Evolutionary conservation across 2,888 invertebrate genomes (phyloP).

Genomic region (Microchrysa polita): DNA sequence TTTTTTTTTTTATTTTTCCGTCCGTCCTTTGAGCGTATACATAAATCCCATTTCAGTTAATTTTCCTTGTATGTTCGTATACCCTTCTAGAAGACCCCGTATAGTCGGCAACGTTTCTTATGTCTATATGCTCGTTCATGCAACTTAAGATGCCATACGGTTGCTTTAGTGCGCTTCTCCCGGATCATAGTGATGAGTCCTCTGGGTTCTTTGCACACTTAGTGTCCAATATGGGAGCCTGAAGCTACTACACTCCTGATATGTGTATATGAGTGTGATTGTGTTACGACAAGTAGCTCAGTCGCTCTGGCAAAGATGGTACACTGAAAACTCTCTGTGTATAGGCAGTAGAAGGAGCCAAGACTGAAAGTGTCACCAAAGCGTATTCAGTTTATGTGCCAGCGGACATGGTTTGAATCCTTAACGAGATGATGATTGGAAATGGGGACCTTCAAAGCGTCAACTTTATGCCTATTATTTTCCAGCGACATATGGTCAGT

Average conservation of each 20-base stretch:
- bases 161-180: not conserved
- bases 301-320: no score
- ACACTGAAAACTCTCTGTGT: no score
- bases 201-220: constrained; percentile 2
- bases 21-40: constrained; percentile 21
- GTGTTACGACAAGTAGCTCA: not conserved
- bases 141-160: no score
- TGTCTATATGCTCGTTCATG: not conserved
- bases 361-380: constrained; percentile 33
- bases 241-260: constrained; percentile 8
- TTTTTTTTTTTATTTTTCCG: constrained; percentile 10
- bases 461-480: constrained; percentile 33
- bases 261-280: not conserved
- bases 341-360: constrained; percentile 30
- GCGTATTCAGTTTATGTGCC: constrained; percentile 40
- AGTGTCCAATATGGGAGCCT: constrained; percentile 22
- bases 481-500: constrained; percentile 15
- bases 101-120: constrained; percentile 5
- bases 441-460: constrained; percentile 6
- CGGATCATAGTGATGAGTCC: not conserved
- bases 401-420: constrained; percentile 37
- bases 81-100: constrained; percentile 2
- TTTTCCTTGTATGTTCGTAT: constrained; percentile 21
- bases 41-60: constrained; percentile 30
- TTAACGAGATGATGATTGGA: constrained; percentile 37